Base-by-base conservation (phyloP, 2,113 vertebrate genomes). In the Loxodonta africana region DNA sequence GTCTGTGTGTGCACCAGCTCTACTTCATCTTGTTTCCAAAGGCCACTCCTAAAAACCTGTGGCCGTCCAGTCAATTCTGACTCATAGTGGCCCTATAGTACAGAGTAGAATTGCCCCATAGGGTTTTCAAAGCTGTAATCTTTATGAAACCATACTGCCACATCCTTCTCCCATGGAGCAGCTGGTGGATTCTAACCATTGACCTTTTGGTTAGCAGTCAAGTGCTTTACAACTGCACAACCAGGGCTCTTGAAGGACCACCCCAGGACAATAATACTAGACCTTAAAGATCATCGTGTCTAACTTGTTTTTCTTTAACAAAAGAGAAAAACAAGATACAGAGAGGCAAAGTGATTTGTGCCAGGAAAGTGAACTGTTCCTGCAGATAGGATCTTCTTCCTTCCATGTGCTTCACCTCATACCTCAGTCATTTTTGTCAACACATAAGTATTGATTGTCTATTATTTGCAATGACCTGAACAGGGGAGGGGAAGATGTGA, bases 371-470 rank as follows among this genome's bases (percentile, higher is more conserved):
- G 28, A 14, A 28, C n/a, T 5, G 6, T 5, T 37, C 14, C 15
- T 2, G 5, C 9, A 12, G 0, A 8, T 6, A n/a, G n/a, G 2
- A 0, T 4, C 33, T 10, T 73, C 46, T 25, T 25, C n/a, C 37
- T 11, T 81, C 7, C 8, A 1, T 2, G 10, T 15, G 1, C 6
- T 8, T 26, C 33, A 30, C 3, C 30, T 78, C 76, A 20, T 10
- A 3, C 3, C 3, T 62, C 12, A 6, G 14, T 0, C 33, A 2
- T 4, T 69, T 25, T 30, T 51, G 37, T 67, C 46, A 69, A 8
- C 5, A 37, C 10, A 6, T 4, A 11, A 20, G n/a, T n/a, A 41
- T 44, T 30, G 5, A 1, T 26, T 9, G 0, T 14, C 74, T 69
- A 6, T 48, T 9, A 37, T 33, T 33, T 57, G 12, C 30, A 33